A percentile compares a stretch with the other conserved stretches of the same genome.
Conservation (phyloP, 2,888 invertebrate species). For the Chalcis sispes region DNA sequence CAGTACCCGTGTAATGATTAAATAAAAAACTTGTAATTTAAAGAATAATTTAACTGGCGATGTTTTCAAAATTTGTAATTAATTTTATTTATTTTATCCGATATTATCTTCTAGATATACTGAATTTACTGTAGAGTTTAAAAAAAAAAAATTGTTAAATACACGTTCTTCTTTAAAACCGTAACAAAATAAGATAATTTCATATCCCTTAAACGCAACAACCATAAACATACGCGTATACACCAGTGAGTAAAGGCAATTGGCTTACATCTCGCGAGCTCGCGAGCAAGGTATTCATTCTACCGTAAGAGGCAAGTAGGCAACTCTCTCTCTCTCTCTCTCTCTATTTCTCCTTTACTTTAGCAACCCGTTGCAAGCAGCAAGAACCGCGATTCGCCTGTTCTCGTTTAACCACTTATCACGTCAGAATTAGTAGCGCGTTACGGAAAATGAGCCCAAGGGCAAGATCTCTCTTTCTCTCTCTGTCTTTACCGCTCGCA, state of each 20-base stretch:
- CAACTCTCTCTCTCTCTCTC: too few species aligned
- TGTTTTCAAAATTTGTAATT: too few species aligned
- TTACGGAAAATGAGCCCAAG: slow-evolving; percentile 66
- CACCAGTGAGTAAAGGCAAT: slow-evolving; percentile 24
- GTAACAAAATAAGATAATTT: neutral
- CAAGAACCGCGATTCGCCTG: slow-evolving; percentile 55
- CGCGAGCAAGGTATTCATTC: slow-evolving; percentile 37
- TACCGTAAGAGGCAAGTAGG: neutral
- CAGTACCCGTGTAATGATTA: too few species aligned
- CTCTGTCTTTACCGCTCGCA: too few species aligned
- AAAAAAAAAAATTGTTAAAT: too few species aligned
- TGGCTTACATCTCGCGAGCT: slow-evolving; percentile 36
- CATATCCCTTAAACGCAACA: neutral
- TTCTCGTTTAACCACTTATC: slow-evolving; percentile 70
- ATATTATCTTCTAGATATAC: too few species aligned
- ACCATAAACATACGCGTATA: neutral
- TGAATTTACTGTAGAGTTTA: too few species aligned
- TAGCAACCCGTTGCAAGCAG: slow-evolving; percentile 25
- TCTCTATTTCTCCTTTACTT: too few species aligned
- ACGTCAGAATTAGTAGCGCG: slow-evolving; percentile 66
- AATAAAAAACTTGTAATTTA: too few species aligned
- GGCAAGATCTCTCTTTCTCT: slow-evolving; percentile 63
- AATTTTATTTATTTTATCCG: too few species aligned
- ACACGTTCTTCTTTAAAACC: too few species aligned
- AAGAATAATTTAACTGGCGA: too few species aligned